These are phyloP conservation scores for Perca flavescens DNA, from an alignment of 2,113 vertebrate genomes.

Conservation along the genomic window DNA sequence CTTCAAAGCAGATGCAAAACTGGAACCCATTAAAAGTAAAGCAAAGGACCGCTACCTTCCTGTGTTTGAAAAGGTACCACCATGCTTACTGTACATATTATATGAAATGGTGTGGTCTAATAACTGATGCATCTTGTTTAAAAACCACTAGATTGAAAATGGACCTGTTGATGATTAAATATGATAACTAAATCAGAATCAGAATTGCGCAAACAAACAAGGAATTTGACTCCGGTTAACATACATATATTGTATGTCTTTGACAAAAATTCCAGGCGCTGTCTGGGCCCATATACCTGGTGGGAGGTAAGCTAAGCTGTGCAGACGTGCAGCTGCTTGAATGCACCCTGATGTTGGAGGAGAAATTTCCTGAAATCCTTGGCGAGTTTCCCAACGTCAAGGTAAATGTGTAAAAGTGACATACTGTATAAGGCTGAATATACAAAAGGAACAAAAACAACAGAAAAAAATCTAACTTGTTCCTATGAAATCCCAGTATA, in stretches of 20 bases:
- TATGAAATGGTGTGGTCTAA: not conserved
- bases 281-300: constrained; percentile 84
- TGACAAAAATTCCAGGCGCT: constrained; percentile 81
- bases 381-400: constrained; percentile 86
- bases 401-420: constrained; percentile 76
- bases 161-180: not conserved
- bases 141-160: not conserved
- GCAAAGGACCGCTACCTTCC: constrained; percentile 87
- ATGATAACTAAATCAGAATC: no score
- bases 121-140: not conserved
- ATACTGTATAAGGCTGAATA: not conserved
- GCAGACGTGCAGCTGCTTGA: constrained; percentile 92
- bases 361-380: constrained; percentile 83
- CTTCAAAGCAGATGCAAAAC: constrained; percentile 79
- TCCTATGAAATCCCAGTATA: not conserved
- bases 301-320: constrained; percentile 88
- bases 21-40: constrained; percentile 80
- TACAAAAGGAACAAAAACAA: not conserved
- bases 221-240: no score
- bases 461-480: not conserved
- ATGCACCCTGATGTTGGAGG: constrained; percentile 89
- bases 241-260: not conserved
- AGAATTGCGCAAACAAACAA: no score
- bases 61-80: constrained; percentile 90
- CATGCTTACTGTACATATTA: not conserved